Conservation (phyloP, 2,888 invertebrate genomes). For the Eueremaeus valkanovi region DNA sequence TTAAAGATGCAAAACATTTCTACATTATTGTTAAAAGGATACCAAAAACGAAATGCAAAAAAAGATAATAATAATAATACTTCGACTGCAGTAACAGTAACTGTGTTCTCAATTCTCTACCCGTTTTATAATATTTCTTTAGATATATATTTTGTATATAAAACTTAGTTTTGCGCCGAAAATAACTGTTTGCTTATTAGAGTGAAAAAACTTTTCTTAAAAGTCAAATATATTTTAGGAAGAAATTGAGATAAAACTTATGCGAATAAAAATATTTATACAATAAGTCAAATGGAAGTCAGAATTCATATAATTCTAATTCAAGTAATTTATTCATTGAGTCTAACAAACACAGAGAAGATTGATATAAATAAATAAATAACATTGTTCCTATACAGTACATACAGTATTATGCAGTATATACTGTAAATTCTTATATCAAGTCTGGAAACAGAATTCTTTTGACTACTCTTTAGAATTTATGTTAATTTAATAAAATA, state of each 20-base stretch:
- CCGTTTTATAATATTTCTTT: neutral
- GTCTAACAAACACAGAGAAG: neutral
- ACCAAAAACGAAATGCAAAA: neutral
- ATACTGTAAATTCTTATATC: too few relatives aligned
- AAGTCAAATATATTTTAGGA: neutral
- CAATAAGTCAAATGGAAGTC: neutral
- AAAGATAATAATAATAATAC: conserved; percentile 15
- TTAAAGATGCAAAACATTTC: conserved; percentile 38
- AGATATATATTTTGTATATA: neutral
- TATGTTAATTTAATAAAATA: neutral
- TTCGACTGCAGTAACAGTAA: too few relatives aligned
- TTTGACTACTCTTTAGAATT: neutral
- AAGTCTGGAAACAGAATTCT: too few relatives aligned
- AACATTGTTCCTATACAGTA: too few relatives aligned
- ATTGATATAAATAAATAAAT: conserved; percentile 1
- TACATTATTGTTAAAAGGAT: conserved; percentile 33
- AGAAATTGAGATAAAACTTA: neutral
- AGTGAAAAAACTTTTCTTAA: neutral
- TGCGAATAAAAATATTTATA: conserved; percentile 3
- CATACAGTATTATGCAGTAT: too few relatives aligned
- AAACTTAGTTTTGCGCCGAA: neutral
- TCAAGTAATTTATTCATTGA: neutral
- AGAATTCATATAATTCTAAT: conserved; percentile 4
- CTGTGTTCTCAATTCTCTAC: neutral
- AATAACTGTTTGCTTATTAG: conserved; percentile 28